A percentile compares a stretch with the other conserved stretches of the same genome.
These are phyloP conservation scores for Gallinago nigripennis DNA, from an alignment of 2,797 vertebrate genomes.

Conservation along the genomic window DNA sequence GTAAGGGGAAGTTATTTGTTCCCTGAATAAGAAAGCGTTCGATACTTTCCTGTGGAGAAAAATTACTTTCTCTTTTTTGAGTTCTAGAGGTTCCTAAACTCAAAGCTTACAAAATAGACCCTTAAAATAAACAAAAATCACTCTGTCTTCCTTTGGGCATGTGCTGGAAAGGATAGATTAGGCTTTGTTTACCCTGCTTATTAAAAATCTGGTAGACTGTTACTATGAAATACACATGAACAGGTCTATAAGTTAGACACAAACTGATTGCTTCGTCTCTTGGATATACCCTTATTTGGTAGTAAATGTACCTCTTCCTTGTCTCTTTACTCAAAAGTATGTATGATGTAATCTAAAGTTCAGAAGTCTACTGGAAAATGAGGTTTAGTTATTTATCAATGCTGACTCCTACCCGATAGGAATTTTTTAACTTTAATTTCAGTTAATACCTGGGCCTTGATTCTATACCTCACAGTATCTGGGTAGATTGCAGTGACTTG, in stretches of 20 bases:
- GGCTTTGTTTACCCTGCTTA: not conserved
- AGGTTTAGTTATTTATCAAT: not conserved
- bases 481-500: not conserved
- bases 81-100: not conserved
- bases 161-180: not conserved
- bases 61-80: not conserved
- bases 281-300: not conserved
- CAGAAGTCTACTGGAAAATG: not conserved
- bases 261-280: not conserved
- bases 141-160: not conserved
- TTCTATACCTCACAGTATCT: not conserved
- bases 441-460: not conserved
- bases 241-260: not conserved
- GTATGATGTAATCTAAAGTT: not conserved
- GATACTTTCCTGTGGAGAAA: not conserved
- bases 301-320: not conserved
- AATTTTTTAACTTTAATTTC: not conserved
- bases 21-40: not conserved
- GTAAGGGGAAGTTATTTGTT: not conserved
- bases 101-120: not conserved
- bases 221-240: not conserved
- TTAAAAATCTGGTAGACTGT: not conserved
- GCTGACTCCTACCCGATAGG: not conserved
- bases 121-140: not conserved
- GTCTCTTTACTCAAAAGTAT: not conserved